Base-by-base conservation (phyloP, 2,113 vertebrate species). In the Sialia sialis region DNA sequence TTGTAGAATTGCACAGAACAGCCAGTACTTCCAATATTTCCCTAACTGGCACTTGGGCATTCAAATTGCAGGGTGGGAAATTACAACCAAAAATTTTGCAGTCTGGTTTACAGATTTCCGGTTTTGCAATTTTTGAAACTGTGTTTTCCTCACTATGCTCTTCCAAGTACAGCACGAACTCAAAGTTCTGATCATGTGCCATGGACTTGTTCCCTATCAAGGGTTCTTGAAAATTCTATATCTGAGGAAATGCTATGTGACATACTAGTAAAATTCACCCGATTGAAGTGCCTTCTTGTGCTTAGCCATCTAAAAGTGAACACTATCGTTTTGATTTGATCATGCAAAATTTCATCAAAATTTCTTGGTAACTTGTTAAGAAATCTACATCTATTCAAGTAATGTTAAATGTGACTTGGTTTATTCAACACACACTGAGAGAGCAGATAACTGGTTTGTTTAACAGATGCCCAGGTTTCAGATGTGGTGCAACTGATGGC, bases 161-260 rank as follows among this genome's bases (percentile, higher is more conserved):
- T 78, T 93, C 89, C 56, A 90, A 95, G 86, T 52, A 94, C 86
- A 93, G 44, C 76, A 90, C 36, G 89, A 90, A 93, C 91, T 90
- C 23, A 48, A 84, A 90, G 48, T 84, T 30, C 83, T 93, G 90
- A 92, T 52, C 10, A 32, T n/a, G 48, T 89, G 89, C 80, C 76
- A 92, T 62, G 64, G 51, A 77, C 44, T 84, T 46, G 49, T 66
- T 66, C 51, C 43, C 51, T 77, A 67, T 55, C 63, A 51, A 64
- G 83, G 25, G 55, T 72, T 44, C 48, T 92, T 69, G 70, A 62
- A 86, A 94, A 80, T 34, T 41, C 17, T 36, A 2, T 16, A 20
- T 64, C 39, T 32, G n/a, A 80, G 63, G 43, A 90, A 86, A 83
- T 10, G 6, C 32, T 54, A 22, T 6, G n/a, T 60, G 60, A 36